Evolutionary conservation across 2,888 invertebrate species (phyloP), one percentile per base, ranked within the genome.

Genomic region (Meteorus colon): DNA sequence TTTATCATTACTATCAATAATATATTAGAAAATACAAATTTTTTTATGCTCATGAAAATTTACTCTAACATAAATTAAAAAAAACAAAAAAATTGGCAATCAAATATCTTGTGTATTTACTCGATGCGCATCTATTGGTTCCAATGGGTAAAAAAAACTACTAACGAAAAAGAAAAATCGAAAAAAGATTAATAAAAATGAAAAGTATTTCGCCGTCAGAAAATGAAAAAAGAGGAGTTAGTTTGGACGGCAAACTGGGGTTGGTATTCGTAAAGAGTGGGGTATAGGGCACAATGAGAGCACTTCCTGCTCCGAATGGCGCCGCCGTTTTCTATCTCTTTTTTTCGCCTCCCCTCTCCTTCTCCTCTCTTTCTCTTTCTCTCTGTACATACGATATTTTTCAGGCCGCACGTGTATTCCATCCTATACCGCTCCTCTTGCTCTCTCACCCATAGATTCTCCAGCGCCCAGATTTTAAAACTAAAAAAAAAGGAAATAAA

Each of bases 291-390:
- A 81, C 79, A 78, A 81, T 81, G 77, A 79, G 77, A 76, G 79
- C 79, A 78, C 80, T 79, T 77, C 76, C 78, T 77, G 81, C 77
- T 72, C 76, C 77, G 77, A 77, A 77, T 76, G 76, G 71, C 79
- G 80, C 71, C 80, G 75, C 65, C 75, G 62, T 77, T 75, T 70
- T 78, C 67, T 67, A 69, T 65, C 74, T 75, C 37, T 59, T 55
- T 70, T 59, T 45, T 34, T 34, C 24, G 24, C 59, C 71, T 67
- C 66, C 29, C 27, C 24, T 51, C 24, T 55, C 29, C 65, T 76
- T 69, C 77, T 65, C 66, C 71, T 62, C 73, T 73, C 31, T 59
- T 19, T 71, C 41, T 37, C 66, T 41, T 12, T 59, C 60, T 24
- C 63, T 63, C 24, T 55, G 27, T 66, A 29, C 65, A 67, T 68